Base-by-base conservation (phyloP, 2,888 invertebrate genomes). In the Opisthograptis luteolata region DNA sequence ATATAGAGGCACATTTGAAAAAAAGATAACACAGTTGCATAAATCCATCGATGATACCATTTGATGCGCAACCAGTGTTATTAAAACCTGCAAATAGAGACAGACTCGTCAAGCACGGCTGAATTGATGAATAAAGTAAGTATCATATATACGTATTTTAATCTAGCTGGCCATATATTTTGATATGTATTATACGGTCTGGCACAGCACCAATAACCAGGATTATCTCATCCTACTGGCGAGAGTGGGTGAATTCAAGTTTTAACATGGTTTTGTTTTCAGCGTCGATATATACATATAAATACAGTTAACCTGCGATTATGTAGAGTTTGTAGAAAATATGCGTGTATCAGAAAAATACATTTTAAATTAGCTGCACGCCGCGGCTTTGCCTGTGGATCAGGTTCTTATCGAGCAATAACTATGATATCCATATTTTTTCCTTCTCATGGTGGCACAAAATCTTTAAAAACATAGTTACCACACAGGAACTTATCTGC, bases 171-270 rank as follows among this genome's bases (percentile, higher is more conserved):
- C 7, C 2, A 43, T 9, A 17, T 35, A 28, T 35, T n/a, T 7
- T 47, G 25, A n/a, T n/a, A 5, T n/a, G 20, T 7, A 40, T 25
- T 25, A 20, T 35, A 34, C 69, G 67, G 74, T 68, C 77, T 86
- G 85, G 85, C 86, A 79, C 73, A 63, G 69, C 66, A 76, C 79
- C 81, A 81, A 76, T 77, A 70, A 60, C 66, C 66, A 65, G 76
- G 79, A 80, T 81, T 80, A 80, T 77, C 75, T 74, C 72, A 63
- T 76, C 65, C 64, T 68, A 59, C 69, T 65, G 64, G 57, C 43
- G n/a, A 51, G 64, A 68, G 64, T 63, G 60, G 64, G 56, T 64
- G 64, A 64, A 68, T 67, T 62, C 68, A 60, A 68, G 62, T 70
- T 71, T 66, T 71, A 66, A 64, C 58, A 64, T 52, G 43, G 41